Evolutionary conservation across 2,113 vertebrate species (phyloP), one percentile per base, ranked within the genome.

Genomic region (Entosphenus tridentatus): DNA sequence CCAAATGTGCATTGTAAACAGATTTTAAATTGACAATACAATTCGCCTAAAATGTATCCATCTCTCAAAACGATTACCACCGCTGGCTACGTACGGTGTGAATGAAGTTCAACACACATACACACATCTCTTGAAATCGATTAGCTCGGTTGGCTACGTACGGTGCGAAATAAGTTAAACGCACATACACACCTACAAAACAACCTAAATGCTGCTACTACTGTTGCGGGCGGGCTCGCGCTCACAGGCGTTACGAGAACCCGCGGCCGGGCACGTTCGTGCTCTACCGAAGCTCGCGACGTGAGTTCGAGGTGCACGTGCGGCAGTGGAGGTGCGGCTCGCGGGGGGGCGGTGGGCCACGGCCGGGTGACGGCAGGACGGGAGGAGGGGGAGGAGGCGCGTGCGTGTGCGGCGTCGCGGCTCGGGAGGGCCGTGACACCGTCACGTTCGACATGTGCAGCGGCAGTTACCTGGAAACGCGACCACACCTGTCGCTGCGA

Each of bases 301-400:
- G 77, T 56, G 12, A 55, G 0, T 87, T 87, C 0, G 79, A 85
- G 75, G 83, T 85, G 14, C 82, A 85, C 3, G 69, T 81, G 1
- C 80, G 79, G 8, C 86, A 85, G 71, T 78, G 83, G 83, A 77
- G 82, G 21, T 85, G 84, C 0, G 81, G 82, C 6, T 76, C 82
- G 17, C 78, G 74, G 2, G 78, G 75, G 71, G 78, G 79, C 0
- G 57, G 77, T 1, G 72, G 79, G 0, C 73, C 84, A 55, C 85
- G 84, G 72, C 83, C 75, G 6, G 86, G 83, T 0, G 83, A 83
- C 0, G 62, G 83, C 0, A 82, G 78, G 1, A 81, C 70, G 0
- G 71, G 12, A 12, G 71, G 12, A 12, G 82, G 71, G 39, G 39
- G 39, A 39, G 57, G 77, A 1, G 72, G 79, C 0, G 73, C 84